Conservation (phyloP, 2,113 vertebrate genomes). For the Prunella fulvescens region DNA sequence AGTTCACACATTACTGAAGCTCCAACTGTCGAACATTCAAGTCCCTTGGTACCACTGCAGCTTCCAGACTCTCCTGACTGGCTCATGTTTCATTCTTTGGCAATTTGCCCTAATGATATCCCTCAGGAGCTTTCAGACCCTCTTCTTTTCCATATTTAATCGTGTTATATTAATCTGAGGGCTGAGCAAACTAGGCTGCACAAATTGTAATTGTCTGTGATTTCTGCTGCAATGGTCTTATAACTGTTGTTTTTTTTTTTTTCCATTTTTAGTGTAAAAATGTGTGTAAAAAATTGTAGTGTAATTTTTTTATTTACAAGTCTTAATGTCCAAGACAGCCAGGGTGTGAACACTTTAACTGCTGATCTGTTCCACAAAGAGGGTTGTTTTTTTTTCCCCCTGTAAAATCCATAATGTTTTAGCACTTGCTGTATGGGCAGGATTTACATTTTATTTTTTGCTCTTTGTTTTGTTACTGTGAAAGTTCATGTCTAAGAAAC, state of each 20-base stretch:
- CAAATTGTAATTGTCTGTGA: slow-evolving; percentile 23
- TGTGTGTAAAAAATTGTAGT: background rate
- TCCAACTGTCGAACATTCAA: slow-evolving; percentile 80
- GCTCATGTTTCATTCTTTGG: slow-evolving; percentile 99
- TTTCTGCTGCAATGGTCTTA: background rate
- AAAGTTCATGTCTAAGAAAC: background rate
- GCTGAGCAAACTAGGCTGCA: slow-evolving; percentile 74
- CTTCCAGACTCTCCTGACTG: slow-evolving; percentile 91
- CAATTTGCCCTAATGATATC: slow-evolving; percentile 99
- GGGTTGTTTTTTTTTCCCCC: background rate
- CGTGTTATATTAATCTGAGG: slow-evolving; percentile 89
- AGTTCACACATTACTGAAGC: slow-evolving; percentile 87
- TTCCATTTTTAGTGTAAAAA: background rate
- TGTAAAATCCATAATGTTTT: background rate
- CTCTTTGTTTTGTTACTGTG: background rate
- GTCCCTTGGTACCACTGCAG: slow-evolving; percentile 86
- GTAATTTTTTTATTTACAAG: slow-evolving; percentile 41
- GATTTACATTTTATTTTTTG: slow-evolving; percentile 16
- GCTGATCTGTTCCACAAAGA: background rate
- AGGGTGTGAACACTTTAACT: background rate
- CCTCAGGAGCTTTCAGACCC: slow-evolving; percentile 91
- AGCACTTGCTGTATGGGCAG: background rate
- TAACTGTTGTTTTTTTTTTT: background rate
- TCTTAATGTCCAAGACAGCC: background rate
- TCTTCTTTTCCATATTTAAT: slow-evolving; percentile 96